Base-by-base conservation (phyloP, 2,888 invertebrate genomes). In the Lasioglossum vierecki region DNA sequence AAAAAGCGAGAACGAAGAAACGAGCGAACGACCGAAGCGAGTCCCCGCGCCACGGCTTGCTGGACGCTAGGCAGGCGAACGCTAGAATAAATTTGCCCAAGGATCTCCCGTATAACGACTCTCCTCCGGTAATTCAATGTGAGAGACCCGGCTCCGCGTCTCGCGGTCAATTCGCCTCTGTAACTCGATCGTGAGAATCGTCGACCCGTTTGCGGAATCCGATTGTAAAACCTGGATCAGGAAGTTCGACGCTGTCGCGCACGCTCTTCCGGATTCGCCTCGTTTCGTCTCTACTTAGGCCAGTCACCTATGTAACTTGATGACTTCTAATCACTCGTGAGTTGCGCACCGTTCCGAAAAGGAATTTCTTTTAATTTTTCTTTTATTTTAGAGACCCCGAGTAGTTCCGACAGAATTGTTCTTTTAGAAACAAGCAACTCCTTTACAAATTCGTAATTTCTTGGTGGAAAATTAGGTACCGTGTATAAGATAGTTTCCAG, bases 1-100 rank as follows among this genome's bases (percentile, higher is more conserved):
- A 88, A 80, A 79, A 82, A 74, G 71, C 78, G 68, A 74, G 60
- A 66, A 66, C 60, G 30, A 60, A 72, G 66, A 63, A 53, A 66
- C 41, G 57, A 41, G 46, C 39, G 68, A 70, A 30, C 26, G 57
- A 57, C n/a, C 57, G 57, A 57, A 11, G n/a, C 57, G n/a, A 57
- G 57, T n/a, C n/a, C 57, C n/a, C 57, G n/a, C n/a, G 57, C n/a
- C 57, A 11, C 57, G n/a, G 57, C 68, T 11, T 0, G 76, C 13
- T 53, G 44, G 82, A 79, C 71, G 82, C 76, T 85, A 82, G 82
- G 74, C 82, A 82, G 79, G 74, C 79, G 73, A 82, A 77, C 75
- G 82, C 71, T 79, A 74, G 85, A 83, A 85, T 83, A 85, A 85
- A 85, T 86, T 85, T 86, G 66, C 85, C 53, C 39, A 39, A 44